Percentiles rank a stretch among this genome's conserved stretches.
Conservation (phyloP, 2,797 vertebrate genomes). For the Cynopterus sphinx region DNA sequence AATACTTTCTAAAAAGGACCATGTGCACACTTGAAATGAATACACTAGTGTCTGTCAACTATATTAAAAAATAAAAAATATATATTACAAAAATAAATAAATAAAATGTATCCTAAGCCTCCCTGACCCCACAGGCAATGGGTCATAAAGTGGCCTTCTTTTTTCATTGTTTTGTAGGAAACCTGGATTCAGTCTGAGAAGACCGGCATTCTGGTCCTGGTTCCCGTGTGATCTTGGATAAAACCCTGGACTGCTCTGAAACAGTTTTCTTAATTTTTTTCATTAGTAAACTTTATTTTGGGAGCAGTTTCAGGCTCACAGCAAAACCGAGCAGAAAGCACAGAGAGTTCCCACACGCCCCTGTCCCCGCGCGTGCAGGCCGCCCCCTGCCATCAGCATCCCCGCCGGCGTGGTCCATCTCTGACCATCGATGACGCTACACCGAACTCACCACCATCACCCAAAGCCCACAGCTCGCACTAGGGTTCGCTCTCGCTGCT, state of each 20-base stretch:
- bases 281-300: background rate
- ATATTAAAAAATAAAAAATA: no score
- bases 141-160: background rate
- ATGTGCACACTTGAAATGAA: no score
- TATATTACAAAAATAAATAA: no score
- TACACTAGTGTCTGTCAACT: no score
- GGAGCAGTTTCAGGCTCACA: background rate
- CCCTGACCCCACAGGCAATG: background rate
- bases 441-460: background rate
- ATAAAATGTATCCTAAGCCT: background rate
- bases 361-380: accelerated
- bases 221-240: background rate
- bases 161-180: background rate
- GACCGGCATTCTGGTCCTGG: background rate
- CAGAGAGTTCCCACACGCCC: background rate
- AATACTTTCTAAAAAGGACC: background rate
- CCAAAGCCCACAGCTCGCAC: background rate
- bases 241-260: background rate
- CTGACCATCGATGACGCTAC: accelerated
- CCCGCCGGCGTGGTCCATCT: no score
- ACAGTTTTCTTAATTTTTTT: background rate
- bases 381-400: background rate
- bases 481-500: background rate
- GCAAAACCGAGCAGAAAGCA: background rate
- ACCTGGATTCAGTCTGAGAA: background rate